Evolutionary conservation across 2,888 invertebrate genomes (phyloP).

Genomic region (Hyppa rectilinea): DNA sequence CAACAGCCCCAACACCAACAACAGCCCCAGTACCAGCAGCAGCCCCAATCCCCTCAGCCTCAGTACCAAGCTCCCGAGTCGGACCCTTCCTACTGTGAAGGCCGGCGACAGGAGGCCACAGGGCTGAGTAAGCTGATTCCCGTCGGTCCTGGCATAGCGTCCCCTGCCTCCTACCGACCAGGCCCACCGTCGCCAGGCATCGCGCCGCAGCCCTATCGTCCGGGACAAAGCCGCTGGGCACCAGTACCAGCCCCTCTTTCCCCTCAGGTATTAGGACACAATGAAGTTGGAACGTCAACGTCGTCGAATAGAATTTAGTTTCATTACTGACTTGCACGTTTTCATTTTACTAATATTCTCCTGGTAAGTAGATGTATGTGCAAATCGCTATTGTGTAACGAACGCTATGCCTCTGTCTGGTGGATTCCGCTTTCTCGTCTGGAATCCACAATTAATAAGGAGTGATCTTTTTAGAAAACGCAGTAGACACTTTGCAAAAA

Average conservation of each 20-base stretch:
- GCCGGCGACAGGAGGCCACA: constrained; percentile 82
- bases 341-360: constrained; percentile 54
- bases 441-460: constrained; percentile 40
- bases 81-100: constrained; percentile 81
- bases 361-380: constrained; percentile 49
- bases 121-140: constrained; percentile 89
- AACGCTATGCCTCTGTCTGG: constrained; percentile 57
- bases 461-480: constrained; percentile 42
- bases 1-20: constrained; percentile 69
- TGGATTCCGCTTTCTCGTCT: constrained; percentile 32
- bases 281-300: constrained; percentile 65
- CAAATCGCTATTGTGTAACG: constrained; percentile 63
- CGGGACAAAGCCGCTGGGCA: constrained; percentile 86
- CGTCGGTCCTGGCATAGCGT: constrained; percentile 81
- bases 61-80: constrained; percentile 74
- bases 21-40: constrained; percentile 72
- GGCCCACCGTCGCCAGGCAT: constrained; percentile 82
- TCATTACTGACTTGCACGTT: constrained; percentile 71
- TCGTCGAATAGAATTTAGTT: constrained; percentile 70
- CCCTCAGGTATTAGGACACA: constrained; percentile 84
- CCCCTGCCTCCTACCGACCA: constrained; percentile 75
- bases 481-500: constrained; percentile 33
- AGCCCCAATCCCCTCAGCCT: constrained; percentile 72
- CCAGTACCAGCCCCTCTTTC: constrained; percentile 87
- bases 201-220: constrained; percentile 84